phyloP scores from a whole-genome alignment of 1,140 invertebrate species.

The Neuroterus valhalla region DNA sequence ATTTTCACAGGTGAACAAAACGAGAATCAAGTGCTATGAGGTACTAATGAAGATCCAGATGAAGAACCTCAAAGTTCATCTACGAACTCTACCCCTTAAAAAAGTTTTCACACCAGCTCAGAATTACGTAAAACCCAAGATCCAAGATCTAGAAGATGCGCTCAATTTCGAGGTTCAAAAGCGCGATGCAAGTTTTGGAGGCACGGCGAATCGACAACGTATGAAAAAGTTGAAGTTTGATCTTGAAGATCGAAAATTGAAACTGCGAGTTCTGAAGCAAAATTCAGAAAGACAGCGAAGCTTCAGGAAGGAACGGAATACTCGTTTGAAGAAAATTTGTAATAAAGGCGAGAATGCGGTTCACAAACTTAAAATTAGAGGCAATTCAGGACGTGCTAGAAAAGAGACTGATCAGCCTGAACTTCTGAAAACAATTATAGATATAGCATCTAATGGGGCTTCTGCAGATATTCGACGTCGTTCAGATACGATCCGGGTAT shows the following conservation, averaged over 20 bases:
- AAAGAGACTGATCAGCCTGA: constrained; percentile 12
- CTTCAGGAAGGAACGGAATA: neutral
- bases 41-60: too few species aligned
- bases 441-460: too few species aligned
- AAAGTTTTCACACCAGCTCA: neutral
- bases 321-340: neutral
- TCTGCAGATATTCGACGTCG: too few species aligned
- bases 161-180: neutral
- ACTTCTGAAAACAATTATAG: constrained; percentile 7
- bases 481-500: constrained; percentile 17
- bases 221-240: neutral
- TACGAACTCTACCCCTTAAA: too few species aligned
- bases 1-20: too few species aligned
- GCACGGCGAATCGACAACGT: neutral
- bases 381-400: neutral
- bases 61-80: too few species aligned
- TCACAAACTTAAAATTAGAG: constrained; percentile 11
- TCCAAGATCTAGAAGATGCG: neutral
- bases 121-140: neutral
- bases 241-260: neutral
- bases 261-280: neutral
- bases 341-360: neutral
- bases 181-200: neutral
- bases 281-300: neutral
- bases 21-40: too few species aligned